Conservation (phyloP, 2,888 invertebrate species). For the Escarpia spicata region DNA sequence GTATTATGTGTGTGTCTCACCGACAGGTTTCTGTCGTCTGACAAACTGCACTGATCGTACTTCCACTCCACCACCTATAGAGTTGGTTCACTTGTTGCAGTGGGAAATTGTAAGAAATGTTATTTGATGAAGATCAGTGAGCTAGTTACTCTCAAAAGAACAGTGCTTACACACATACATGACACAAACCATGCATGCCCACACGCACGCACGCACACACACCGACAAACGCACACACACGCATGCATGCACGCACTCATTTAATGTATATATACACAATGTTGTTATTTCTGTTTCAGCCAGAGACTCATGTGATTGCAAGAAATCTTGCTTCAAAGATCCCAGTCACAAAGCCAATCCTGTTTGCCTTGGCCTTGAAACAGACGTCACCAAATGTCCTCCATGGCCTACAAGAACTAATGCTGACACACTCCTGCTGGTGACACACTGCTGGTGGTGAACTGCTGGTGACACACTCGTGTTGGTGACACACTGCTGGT, state of each 20-base stretch:
- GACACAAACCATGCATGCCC: too few relatives aligned
- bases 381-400: conserved; percentile 45
- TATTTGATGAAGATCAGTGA: background rate
- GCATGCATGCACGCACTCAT: background rate
- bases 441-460: background rate
- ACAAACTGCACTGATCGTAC: too few relatives aligned
- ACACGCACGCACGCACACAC: too few relatives aligned
- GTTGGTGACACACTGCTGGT: background rate
- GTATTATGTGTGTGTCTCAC: conserved; percentile 10
- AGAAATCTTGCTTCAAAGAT: conserved; percentile 52
- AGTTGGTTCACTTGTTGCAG: too few relatives aligned
- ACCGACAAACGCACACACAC: too few relatives aligned
- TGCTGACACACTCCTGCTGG: conserved; percentile 26
- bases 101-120: too few relatives aligned
- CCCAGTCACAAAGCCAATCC: conserved; percentile 49
- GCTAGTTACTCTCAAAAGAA: background rate
- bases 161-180: background rate
- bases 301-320: conserved; percentile 47
- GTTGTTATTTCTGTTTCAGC: conserved; percentile 21
- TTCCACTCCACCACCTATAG: too few relatives aligned
- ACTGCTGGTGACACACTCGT: background rate
- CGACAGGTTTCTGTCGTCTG: background rate
- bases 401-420: conserved; percentile 21
- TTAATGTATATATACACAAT: background rate
- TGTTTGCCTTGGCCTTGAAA: conserved; percentile 55